Evolutionary conservation across 2,113 vertebrate species (phyloP).

Genomic region (Cinclus mexicanus): DNA sequence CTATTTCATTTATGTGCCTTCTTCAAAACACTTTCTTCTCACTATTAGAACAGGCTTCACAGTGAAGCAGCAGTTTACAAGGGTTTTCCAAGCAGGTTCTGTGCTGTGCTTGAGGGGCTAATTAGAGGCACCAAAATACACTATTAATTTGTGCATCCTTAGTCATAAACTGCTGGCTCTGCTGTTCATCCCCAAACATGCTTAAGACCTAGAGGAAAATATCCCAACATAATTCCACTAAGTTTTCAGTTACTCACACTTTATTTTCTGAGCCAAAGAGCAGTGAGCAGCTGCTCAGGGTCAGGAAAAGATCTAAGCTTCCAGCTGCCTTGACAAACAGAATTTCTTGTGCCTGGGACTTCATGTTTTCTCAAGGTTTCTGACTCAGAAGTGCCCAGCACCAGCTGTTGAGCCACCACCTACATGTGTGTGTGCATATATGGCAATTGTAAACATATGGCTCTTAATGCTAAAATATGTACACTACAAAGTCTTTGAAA

Average conservation of each 20-base stretch:
- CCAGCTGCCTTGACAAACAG: not conserved
- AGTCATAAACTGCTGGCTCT: not conserved
- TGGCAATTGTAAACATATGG: not conserved
- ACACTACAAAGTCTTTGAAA: not conserved
- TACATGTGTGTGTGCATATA: not conserved
- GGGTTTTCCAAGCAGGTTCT: not conserved
- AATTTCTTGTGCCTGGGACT: not conserved
- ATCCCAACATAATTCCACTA: not conserved
- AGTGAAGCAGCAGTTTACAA: not conserved
- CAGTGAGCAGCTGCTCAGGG: accelerated
- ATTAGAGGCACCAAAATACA: conserved; percentile 7
- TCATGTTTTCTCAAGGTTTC: not conserved
- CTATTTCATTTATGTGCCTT: not conserved
- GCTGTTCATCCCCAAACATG: not conserved
- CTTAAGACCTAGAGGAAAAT: not conserved
- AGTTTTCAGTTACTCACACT: not conserved
- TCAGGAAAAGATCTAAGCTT: not conserved
- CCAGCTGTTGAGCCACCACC: not conserved
- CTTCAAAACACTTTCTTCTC: not conserved
- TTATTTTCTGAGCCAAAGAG: not conserved
- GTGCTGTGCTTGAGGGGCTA: not conserved
- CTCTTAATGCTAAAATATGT: not conserved
- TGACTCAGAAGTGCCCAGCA: not conserved
- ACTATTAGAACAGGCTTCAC: not conserved
- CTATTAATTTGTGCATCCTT: not conserved